These are phyloP conservation scores for Leptobrachium leishanense DNA, from an alignment of 2,113 vertebrate species.

Conservation along the genomic window DNA sequence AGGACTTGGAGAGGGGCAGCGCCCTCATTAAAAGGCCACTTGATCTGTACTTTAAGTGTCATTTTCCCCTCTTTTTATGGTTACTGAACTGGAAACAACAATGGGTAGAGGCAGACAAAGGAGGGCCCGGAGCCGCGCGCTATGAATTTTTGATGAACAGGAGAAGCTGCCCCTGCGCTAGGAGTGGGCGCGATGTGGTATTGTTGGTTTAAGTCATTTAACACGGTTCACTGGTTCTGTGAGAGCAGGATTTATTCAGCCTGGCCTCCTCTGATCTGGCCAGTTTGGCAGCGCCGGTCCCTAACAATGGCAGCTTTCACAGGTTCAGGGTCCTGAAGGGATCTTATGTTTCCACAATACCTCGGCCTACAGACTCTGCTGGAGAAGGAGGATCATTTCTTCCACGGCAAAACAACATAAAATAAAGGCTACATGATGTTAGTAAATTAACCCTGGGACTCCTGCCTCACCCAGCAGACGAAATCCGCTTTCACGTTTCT, in stretches of 20 bases:
- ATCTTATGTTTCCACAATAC: constrained; percentile 49
- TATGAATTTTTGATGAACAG: constrained; percentile 71
- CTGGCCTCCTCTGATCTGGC: constrained; percentile 62
- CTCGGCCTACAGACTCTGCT: constrained; percentile 20
- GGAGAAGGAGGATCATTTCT: neutral
- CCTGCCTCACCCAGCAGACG: no score
- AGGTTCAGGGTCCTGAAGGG: constrained; percentile 49
- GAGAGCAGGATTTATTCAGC: constrained; percentile 64
- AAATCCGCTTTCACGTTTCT: no score
- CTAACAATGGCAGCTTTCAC: constrained; percentile 68
- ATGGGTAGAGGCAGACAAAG: constrained; percentile 56
- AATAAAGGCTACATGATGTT: no score
- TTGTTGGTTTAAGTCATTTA: constrained; percentile 71
- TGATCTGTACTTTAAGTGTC: constrained; percentile 63
- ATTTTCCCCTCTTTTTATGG: constrained; percentile 62
- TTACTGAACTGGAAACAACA: constrained; percentile 58
- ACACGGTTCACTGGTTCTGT: constrained; percentile 66
- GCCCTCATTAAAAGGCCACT: constrained; percentile 59
- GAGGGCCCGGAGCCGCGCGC: constrained; percentile 57
- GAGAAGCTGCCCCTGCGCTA: constrained; percentile 60
- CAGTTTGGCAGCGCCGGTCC: constrained; percentile 56
- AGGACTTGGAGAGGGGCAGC: constrained; percentile 1
- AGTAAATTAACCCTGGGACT: no score
- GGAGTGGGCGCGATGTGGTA: constrained; percentile 61
- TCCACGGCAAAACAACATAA: no score